phyloP scores from a whole-genome alignment of 2,888 invertebrate species.

The Acanthopleura granulata region DNA sequence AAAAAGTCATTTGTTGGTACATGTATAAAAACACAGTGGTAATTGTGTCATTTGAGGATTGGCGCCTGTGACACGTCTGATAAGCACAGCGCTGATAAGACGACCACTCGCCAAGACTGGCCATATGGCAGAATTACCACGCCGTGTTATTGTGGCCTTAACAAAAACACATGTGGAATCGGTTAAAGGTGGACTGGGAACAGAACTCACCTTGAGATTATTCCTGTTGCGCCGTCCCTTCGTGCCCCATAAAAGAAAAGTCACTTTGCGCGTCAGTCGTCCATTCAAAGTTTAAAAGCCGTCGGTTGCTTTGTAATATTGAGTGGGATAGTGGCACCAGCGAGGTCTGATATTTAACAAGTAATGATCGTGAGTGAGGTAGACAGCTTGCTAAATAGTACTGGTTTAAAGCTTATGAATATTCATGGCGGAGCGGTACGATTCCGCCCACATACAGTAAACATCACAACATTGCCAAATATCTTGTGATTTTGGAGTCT shows the following conservation, averaged over 20 bases:
- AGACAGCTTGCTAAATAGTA: constrained; percentile 12
- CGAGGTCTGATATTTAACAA: background rate
- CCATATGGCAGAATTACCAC: constrained; percentile 8
- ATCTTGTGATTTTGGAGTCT: no score
- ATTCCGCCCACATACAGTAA: constrained; percentile 10
- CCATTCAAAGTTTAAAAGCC: no score
- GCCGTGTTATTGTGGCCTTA: background rate
- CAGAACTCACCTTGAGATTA: background rate
- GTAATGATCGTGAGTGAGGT: background rate
- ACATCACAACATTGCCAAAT: background rate
- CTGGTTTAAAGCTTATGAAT: background rate
- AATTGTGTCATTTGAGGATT: background rate
- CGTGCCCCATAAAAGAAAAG: no score
- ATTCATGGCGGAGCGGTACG: background rate
- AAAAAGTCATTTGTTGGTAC: background rate
- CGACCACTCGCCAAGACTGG: background rate
- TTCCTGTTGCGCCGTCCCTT: background rate
- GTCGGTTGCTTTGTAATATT: no score
- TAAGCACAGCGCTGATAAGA: background rate
- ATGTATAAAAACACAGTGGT: background rate
- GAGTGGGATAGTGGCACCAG: background rate
- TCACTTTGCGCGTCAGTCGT: no score
- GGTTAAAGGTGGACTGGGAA: background rate
- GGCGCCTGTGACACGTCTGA: background rate
- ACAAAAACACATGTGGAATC: background rate